Conservation (phyloP, 2,113 vertebrate species). For the Protomyctophum bolini region DNA sequence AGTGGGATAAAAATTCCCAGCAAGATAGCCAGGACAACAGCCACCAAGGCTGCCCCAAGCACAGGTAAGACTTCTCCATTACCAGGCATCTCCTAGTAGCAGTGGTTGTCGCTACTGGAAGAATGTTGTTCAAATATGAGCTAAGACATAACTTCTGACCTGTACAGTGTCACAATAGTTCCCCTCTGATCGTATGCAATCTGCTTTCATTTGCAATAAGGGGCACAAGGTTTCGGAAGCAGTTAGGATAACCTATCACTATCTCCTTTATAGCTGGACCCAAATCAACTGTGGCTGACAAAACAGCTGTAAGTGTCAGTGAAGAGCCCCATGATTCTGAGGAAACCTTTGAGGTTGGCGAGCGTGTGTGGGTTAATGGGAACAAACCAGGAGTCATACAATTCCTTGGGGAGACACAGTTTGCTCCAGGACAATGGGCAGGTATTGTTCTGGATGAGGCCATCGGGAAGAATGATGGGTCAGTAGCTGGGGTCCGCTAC, state of each 20-base stretch:
- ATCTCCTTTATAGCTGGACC: conserved; percentile 56
- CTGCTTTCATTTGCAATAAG: conserved; percentile 3
- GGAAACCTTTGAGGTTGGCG: conserved; percentile 89
- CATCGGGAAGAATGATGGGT: conserved; percentile 98
- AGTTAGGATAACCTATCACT: not conserved
- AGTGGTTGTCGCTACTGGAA: not conserved
- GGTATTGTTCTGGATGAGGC: conserved; percentile 95
- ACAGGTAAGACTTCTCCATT: conserved; percentile 72
- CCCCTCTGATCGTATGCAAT: not conserved
- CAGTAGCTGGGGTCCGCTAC: conserved; percentile 93
- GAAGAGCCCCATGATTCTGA: conserved; percentile 80
- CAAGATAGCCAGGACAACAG: conserved; percentile 86
- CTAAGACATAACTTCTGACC: not conserved
- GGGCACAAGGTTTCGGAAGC: not conserved
- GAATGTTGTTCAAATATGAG: not conserved
- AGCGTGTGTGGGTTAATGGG: conserved; percentile 98
- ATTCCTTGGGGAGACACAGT: conserved; percentile 96
- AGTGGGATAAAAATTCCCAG: conserved; percentile 94
- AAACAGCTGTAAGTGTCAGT: conserved; percentile 70
- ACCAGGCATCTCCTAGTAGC: not conserved
- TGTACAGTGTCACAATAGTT: no score
- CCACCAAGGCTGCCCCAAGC: conserved; percentile 79
- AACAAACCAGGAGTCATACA: conserved; percentile 94
- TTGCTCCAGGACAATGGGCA: conserved; percentile 97
- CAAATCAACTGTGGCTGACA: conserved; percentile 75